These are phyloP conservation scores for Aphelocoma californica DNA, from an alignment of 2,797 vertebrate species.

Conservation along the genomic window DNA sequence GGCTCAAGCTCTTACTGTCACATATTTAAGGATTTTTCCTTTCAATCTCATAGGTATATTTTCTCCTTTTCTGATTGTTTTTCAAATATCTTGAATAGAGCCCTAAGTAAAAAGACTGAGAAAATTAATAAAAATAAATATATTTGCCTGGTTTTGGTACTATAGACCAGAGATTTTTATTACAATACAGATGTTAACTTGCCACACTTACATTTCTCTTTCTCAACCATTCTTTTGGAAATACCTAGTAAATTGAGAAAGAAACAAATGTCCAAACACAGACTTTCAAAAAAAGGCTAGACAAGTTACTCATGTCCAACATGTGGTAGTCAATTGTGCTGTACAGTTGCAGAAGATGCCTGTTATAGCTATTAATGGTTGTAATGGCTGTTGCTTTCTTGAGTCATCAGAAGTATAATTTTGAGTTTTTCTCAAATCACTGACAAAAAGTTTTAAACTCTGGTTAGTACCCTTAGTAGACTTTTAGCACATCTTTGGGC, in stretches of 20 bases:
- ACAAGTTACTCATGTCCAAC: neutral
- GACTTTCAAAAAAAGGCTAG: neutral
- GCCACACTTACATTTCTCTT: neutral
- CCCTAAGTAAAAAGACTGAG: neutral
- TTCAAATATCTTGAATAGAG: neutral
- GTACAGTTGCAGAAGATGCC: neutral
- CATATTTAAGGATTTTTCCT: neutral
- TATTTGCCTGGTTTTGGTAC: neutral
- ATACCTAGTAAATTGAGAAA: neutral
- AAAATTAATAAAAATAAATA: neutral
- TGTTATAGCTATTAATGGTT: neutral
- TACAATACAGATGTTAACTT: neutral
- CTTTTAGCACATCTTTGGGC: neutral
- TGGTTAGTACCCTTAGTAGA: neutral
- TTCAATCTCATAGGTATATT: neutral
- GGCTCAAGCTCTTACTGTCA: neutral
- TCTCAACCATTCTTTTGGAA: neutral
- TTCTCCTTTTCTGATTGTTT: neutral
- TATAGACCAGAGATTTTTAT: neutral
- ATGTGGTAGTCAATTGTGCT: neutral
- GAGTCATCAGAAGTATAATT: neutral
- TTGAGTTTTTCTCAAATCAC: neutral
- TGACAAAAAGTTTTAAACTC: neutral
- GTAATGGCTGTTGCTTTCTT: neutral
- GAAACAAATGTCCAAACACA: neutral